Percentiles rank a stretch among this genome's conserved stretches.
phyloP scores from a whole-genome alignment of 2,113 vertebrate genomes.

The Mormyrus lacerda region DNA sequence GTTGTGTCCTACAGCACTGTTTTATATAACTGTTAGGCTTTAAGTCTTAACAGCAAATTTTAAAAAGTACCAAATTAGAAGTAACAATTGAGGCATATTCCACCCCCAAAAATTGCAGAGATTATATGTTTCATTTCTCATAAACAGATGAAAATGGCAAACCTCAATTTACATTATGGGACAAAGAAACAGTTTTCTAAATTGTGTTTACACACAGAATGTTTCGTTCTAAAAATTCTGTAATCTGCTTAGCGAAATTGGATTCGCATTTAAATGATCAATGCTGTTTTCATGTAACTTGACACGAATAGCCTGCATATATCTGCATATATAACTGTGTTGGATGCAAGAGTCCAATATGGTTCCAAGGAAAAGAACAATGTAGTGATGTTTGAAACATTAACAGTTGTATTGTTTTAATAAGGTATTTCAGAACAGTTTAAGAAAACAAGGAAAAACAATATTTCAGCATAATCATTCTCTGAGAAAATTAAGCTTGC shows the following conservation, averaged over 20 bases:
- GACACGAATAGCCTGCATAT: neutral
- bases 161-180: constrained; percentile 11
- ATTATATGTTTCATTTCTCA: constrained; percentile 11
- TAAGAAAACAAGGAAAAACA: constrained; percentile 4
- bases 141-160: neutral
- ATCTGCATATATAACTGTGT: neutral
- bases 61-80: neutral
- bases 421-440: constrained; percentile 14
- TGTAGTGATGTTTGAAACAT: neutral
- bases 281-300: constrained; percentile 13
- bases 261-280: constrained; percentile 16
- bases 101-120: neutral
- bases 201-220: constrained; percentile 14
- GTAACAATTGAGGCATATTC: neutral
- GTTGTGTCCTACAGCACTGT: neutral
- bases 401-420: constrained; percentile 22
- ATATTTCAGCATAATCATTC: constrained; percentile 24
- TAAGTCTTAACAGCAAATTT: neutral
- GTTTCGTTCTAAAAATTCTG: constrained; percentile 18
- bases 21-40: neutral
- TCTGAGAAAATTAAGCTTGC: neutral
- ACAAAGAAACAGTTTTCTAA: neutral
- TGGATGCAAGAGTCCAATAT: neutral
- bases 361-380: constrained; percentile 10
- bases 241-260: constrained; percentile 23